These are phyloP conservation scores for Eupithecia dodoneata DNA, from an alignment of 2,888 invertebrate genomes.

Conservation along the genomic window DNA sequence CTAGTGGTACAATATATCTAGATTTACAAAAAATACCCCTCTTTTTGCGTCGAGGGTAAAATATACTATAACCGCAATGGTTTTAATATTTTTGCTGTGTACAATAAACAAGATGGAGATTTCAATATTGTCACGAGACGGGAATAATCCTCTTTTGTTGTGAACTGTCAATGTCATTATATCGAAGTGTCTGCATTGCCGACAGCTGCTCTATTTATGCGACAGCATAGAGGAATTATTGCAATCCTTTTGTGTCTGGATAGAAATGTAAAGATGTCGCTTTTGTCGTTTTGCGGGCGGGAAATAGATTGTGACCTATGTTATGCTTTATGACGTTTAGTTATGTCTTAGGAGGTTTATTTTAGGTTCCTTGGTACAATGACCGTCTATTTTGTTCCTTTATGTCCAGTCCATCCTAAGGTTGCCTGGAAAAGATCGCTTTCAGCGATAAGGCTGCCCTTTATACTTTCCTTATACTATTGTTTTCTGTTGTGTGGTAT, in stretches of 20 bases:
- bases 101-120: conserved; percentile 9
- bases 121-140: conserved; percentile 20
- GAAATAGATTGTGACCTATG: conserved; percentile 9
- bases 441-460: no score
- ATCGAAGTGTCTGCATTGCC: conserved; percentile 16
- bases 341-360: neutral
- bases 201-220: conserved; percentile 31
- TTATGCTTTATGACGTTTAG: neutral
- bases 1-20: no score
- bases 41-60: neutral
- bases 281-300: neutral
- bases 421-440: no score
- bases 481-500: no score
- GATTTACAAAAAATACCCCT: neutral
- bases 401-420: no score
- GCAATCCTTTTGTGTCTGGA: conserved; percentile 31
- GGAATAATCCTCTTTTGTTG: conserved; percentile 36
- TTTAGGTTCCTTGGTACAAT: neutral
- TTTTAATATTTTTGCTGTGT: neutral
- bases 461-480: no score
- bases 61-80: neutral
- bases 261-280: conserved; percentile 13
- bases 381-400: no score
- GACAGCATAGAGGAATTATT: conserved; percentile 17
- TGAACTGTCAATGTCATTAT: conserved; percentile 29